Percentiles rank a stretch among this genome's conserved stretches.
These are phyloP conservation scores for Tor tambroides DNA, from an alignment of 2,113 vertebrate species.

Conservation along the genomic window DNA sequence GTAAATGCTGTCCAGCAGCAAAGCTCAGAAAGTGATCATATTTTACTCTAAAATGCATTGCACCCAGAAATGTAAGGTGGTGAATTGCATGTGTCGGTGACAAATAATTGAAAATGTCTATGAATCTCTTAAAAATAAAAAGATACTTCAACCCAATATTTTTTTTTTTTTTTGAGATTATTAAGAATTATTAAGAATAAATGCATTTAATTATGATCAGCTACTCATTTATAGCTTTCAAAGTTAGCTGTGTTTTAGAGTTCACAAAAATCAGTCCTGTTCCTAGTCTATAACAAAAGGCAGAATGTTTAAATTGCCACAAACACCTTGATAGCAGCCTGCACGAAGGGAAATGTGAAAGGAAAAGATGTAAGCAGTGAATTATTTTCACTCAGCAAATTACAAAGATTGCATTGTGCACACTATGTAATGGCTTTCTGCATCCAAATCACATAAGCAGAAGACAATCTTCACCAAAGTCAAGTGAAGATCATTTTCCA, in stretches of 20 bases:
- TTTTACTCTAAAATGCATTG: too few species aligned
- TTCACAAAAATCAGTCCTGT: background rate
- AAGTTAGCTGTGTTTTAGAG: background rate
- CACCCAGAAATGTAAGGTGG: too few species aligned
- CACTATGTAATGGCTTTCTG: background rate
- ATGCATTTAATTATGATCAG: background rate
- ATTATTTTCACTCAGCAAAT: constrained; percentile 21
- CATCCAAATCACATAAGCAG: background rate
- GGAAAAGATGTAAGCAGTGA: background rate
- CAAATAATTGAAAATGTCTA: background rate
- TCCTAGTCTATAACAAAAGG: background rate
- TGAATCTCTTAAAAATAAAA: background rate
- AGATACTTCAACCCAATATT: background rate
- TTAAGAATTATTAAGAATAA: background rate
- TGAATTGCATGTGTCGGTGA: background rate
- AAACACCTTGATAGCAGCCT: background rate
- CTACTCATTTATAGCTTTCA: background rate
- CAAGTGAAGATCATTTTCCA: constrained; percentile 12
- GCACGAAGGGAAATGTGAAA: background rate
- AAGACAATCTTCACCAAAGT: constrained; percentile 27
- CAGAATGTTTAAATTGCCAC: background rate
- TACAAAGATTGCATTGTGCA: constrained; percentile 3
- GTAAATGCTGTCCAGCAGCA: background rate
- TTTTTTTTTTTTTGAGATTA: too few species aligned
- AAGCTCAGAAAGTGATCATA: background rate